phyloP scores from a whole-genome alignment of 2,888 invertebrate genomes.

The Harpalus rufipes region DNA sequence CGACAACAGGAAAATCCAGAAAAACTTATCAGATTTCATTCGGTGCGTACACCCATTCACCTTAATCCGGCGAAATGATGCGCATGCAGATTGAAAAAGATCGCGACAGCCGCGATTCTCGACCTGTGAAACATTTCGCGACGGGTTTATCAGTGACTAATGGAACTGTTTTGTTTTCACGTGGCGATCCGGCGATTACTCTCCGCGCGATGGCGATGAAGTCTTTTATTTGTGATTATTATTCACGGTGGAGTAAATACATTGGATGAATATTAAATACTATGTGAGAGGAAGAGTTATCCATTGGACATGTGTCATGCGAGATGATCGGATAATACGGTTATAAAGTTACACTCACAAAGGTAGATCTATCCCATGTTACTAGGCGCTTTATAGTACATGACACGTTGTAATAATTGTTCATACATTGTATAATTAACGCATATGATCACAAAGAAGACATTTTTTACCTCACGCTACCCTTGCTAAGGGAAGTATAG shows the following conservation, averaged over 20 bases:
- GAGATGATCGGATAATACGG: constrained; percentile 29
- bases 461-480: too few species aligned
- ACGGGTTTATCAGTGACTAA: constrained; percentile 53
- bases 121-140: constrained; percentile 40
- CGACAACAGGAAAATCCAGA: constrained; percentile 14
- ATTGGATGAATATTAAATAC: constrained; percentile 52
- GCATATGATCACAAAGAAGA: too few species aligned
- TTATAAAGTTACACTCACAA: constrained; percentile 1
- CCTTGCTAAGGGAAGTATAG: too few species aligned
- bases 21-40: constrained; percentile 28
- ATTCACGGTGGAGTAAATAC: constrained; percentile 39
- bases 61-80: constrained; percentile 56
- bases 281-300: not conserved
- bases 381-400: too few species aligned
- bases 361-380: not conserved
- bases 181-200: constrained; percentile 43
- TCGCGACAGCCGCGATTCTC: constrained; percentile 20
- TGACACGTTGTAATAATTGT: too few species aligned
- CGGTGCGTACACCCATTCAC: constrained; percentile 23
- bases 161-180: constrained; percentile 50
- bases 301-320: constrained; percentile 32
- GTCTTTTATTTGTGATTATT: constrained; percentile 39
- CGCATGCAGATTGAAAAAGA: constrained; percentile 56
- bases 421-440: too few species aligned
- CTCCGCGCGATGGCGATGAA: not conserved